phyloP scores from a whole-genome alignment of 2,888 invertebrate genomes.

The Chrysodeixis includens region DNA sequence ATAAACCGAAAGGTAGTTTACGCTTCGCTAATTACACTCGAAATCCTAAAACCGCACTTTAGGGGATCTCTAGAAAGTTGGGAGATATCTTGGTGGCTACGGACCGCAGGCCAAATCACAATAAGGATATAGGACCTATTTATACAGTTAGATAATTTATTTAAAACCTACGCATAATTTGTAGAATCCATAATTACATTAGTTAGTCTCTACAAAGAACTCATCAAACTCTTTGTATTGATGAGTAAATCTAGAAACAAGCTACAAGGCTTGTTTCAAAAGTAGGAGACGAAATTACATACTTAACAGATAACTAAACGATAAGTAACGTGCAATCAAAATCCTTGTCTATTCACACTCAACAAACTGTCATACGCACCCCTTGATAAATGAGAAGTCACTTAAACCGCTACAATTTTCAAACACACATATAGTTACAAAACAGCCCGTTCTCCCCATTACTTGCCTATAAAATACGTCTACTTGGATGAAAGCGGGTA shows the following conservation, averaged over 20 bases:
- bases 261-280: too few relatives aligned
- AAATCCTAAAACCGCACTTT: conserved; percentile 15
- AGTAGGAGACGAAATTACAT: neutral
- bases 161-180: too few relatives aligned
- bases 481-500: conserved; percentile 35
- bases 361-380: conserved; percentile 34
- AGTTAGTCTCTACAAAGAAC: too few relatives aligned
- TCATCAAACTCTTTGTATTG: too few relatives aligned
- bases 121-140: too few relatives aligned
- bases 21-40: conserved; percentile 55
- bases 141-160: too few relatives aligned
- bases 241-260: too few relatives aligned
- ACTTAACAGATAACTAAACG: neutral
- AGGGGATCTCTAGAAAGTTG: neutral
- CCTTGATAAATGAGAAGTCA: conserved; percentile 57
- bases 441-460: conserved; percentile 13
- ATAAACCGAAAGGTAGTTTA: conserved; percentile 57
- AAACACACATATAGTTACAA: conserved; percentile 22
- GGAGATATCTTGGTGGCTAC: conserved; percentile 3
- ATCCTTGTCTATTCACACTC: conserved; percentile 6
- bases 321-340: neutral
- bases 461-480: conserved; percentile 42
- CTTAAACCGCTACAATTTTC: conserved; percentile 45
- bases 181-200: too few relatives aligned
- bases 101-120: neutral